Base-by-base conservation (phyloP, 2,888 invertebrate genomes). In the Cerceris ruficornis region DNA sequence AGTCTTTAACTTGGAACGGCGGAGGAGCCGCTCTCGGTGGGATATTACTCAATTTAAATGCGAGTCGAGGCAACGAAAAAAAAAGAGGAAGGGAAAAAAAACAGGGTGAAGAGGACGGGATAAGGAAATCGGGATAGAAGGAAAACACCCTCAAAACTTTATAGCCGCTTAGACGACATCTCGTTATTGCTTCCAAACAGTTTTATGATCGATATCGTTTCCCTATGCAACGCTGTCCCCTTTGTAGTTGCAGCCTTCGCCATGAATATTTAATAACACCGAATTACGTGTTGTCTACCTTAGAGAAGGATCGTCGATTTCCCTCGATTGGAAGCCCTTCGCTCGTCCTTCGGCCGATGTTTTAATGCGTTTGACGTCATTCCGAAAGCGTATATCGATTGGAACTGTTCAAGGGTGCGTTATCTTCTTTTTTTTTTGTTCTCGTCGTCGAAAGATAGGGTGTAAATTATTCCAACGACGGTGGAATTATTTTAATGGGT, bases 1-100 rank as follows among this genome's bases (percentile, higher is more conserved):
- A 77, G 81, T 83, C 82, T 84, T 87, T 83, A 81, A 82, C 81
- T 84, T 82, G 74, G 80, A 86, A 72, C 72, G 82, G 61, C 76
- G 82, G 70, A 50, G 76, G 72, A 75, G 69, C 28, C 58, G 57
- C 64, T 69, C 69, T 60, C 79, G 67, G 54, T 59, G 74, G 77
- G 67, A 80, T 82, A 85, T 84, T 85, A 85, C 77, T 85, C 83
- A 75, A 84, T 84, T 85, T 82, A 85, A 84, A 84, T 84, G 82
- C 84, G 75, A 80, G 66, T 28, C 70, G 28, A 68, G 76, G 66
- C 50, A 74, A 80, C 82, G 75, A 85, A 80, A 50, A 66, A 42
- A 52, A 60, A 60, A 50, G 57, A 64, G 68, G 61, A 67, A 14
- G 41, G 50, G 43, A 15, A 28, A 28, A 80, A 85, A 77, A 85